phyloP scores from a whole-genome alignment of 64 coral and sea anemone genomes.

The Stylophora pistillata region DNA sequence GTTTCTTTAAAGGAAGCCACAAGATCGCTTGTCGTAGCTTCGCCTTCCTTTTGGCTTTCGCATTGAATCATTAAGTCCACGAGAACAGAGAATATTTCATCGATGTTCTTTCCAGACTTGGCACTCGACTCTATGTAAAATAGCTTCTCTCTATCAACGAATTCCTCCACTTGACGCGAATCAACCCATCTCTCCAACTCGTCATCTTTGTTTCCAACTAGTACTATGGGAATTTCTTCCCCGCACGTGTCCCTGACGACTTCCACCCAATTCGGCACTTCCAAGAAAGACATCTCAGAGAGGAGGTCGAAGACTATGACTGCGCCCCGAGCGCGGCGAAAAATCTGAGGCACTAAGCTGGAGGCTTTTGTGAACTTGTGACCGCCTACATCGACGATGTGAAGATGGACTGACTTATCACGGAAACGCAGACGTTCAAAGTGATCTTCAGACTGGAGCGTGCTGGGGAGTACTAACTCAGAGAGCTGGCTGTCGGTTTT shows the following conservation, averaged over 20 bases:
- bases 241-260: constrained; percentile 24
- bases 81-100: constrained; percentile 76
- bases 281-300: constrained; percentile 47
- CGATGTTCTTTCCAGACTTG: constrained; percentile 64
- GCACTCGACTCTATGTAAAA: constrained; percentile 85
- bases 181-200: constrained; percentile 11
- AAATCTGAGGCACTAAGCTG: constrained; percentile 65
- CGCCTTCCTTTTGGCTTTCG: not conserved
- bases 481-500: constrained; percentile 1
- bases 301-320: constrained; percentile 71
- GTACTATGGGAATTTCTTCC: constrained; percentile 42
- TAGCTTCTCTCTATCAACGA: constrained; percentile 27
- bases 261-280: constrained; percentile 62
- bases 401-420: constrained; percentile 77
- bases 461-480: not conserved
- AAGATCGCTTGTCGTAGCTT: not conserved
- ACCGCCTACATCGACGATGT: constrained; percentile 71
- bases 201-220: constrained; percentile 91
- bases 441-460: constrained; percentile 53
- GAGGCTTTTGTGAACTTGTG: constrained; percentile 21
- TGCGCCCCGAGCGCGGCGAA: constrained; percentile 54
- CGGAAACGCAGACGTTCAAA: constrained; percentile 63
- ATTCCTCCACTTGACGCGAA: constrained; percentile 10
- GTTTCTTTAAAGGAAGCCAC: not conserved
- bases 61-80: constrained; percentile 63